Conservation (phyloP, 2,888 invertebrate genomes). For the Aproaerema taeniolella region DNA sequence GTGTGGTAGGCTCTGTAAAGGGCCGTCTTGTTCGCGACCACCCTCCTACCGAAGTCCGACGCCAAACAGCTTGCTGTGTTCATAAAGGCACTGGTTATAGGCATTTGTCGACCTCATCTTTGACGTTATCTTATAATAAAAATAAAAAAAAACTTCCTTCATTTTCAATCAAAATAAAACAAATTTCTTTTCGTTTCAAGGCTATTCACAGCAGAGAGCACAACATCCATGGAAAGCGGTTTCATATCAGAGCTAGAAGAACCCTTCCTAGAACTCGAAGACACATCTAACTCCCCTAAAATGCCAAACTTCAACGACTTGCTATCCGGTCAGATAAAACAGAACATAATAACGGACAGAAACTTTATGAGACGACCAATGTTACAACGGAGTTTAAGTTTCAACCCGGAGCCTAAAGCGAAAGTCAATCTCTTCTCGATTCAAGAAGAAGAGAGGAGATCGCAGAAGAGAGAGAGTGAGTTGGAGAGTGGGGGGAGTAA, state of each 20-base stretch:
- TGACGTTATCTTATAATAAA: too few relatives aligned
- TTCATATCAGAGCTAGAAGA: conserved; percentile 69
- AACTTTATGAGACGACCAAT: conserved; percentile 35
- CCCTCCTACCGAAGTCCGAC: too few relatives aligned
- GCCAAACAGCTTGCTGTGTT: too few relatives aligned
- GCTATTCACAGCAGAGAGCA: conserved; percentile 52
- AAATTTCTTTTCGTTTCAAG: too few relatives aligned
- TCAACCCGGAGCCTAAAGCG: conserved; percentile 45
- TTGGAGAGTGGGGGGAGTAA: conserved; percentile 51
- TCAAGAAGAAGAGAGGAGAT: conserved; percentile 41
- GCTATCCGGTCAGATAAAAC: conserved; percentile 55
- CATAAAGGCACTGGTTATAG: too few relatives aligned
- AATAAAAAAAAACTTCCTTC: too few relatives aligned
- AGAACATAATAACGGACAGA: conserved; percentile 34
- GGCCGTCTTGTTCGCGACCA: too few relatives aligned
- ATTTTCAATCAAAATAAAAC: too few relatives aligned
- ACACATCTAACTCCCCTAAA: conserved; percentile 54
- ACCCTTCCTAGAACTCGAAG: conserved; percentile 58
- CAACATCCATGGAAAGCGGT: conserved; percentile 63
- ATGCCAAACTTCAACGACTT: conserved; percentile 55
- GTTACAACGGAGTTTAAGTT: conserved; percentile 50
- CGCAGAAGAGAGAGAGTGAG: conserved; percentile 79
- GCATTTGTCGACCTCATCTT: too few relatives aligned
- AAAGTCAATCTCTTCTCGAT: conserved; percentile 40
- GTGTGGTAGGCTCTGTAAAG: too few relatives aligned